Evolutionary conservation across 2,888 invertebrate genomes (phyloP).

Genomic region (Diaphora mendica): DNA sequence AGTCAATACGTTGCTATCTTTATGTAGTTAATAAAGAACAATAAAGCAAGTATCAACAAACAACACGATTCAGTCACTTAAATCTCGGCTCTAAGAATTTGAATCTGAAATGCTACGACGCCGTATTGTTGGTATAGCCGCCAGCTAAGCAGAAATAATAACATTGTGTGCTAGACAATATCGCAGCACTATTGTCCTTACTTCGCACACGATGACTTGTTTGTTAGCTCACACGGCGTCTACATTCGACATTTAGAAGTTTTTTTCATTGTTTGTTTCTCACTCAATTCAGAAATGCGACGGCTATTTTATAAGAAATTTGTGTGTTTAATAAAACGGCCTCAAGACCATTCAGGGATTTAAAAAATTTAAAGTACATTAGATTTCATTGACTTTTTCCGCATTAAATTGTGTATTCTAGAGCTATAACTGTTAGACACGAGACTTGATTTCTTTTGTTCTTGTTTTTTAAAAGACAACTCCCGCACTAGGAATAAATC

Average conservation of each 20-base stretch:
- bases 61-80: background rate
- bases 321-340: background rate
- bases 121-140: slow-evolving; percentile 20
- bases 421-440: background rate
- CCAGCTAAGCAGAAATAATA: slow-evolving; percentile 21
- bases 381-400: background rate
- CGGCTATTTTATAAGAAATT: background rate
- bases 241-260: slow-evolving; percentile 13
- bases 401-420: background rate
- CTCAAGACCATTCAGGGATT: background rate
- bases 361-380: background rate
- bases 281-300: background rate
- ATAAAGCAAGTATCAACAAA: background rate
- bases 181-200: slow-evolving; percentile 20
- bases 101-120: slow-evolving; percentile 14
- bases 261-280: slow-evolving; percentile 6
- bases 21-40: background rate
- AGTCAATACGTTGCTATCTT: background rate
- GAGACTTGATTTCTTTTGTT: too few species aligned
- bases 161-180: slow-evolving; percentile 21
- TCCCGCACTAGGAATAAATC: too few species aligned
- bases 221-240: slow-evolving; percentile 15
- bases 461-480: too few species aligned
- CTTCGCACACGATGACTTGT: slow-evolving; percentile 24
- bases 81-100: slow-evolving; percentile 12